Evolutionary conservation across 2,113 vertebrate genomes (phyloP).

Genomic region (Hippoglossus stenolepis): DNA sequence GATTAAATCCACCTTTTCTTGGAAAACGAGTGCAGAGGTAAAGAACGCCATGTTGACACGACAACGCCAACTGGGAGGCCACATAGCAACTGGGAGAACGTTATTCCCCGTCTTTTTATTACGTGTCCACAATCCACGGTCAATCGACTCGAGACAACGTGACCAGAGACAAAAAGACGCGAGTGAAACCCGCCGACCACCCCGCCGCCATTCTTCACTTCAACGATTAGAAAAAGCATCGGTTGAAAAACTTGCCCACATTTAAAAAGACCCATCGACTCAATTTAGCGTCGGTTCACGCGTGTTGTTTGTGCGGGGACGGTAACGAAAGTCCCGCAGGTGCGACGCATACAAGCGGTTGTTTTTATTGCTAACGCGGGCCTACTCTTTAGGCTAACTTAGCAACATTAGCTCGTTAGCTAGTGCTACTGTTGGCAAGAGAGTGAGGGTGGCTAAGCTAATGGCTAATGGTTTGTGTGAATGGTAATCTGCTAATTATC

Average conservation of each 20-base stretch:
- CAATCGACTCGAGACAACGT: slow-evolving; percentile 49
- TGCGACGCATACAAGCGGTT: background rate
- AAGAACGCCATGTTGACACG: slow-evolving; percentile 86
- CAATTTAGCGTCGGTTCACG: slow-evolving; percentile 24
- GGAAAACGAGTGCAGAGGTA: slow-evolving; percentile 87
- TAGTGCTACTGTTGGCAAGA: slow-evolving; percentile 7
- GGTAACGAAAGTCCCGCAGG: background rate
- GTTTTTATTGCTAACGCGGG: slow-evolving; percentile 19
- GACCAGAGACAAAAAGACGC: slow-evolving; percentile 48
- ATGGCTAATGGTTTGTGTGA: slow-evolving; percentile 17
- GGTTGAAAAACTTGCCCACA: slow-evolving; percentile 20
- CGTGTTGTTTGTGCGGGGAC: slow-evolving; percentile 2
- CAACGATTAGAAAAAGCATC: slow-evolving; percentile 30
- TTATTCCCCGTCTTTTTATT: slow-evolving; percentile 69
- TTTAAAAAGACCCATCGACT: slow-evolving; percentile 8
- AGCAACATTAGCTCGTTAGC: slow-evolving; percentile 59
- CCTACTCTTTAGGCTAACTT: slow-evolving; percentile 33
- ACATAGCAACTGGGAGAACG: slow-evolving; percentile 71
- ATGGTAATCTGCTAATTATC: background rate
- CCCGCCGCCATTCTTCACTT: slow-evolving; percentile 33
- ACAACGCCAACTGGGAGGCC: slow-evolving; percentile 83
- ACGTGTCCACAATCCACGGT: slow-evolving; percentile 55
- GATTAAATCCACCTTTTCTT: slow-evolving; percentile 87
- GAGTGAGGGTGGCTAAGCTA: slow-evolving; percentile 48
- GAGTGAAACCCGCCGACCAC: slow-evolving; percentile 50